Conservation (phyloP, 2,797 vertebrate genomes). For the Pseudomugil gertrudae region DNA sequence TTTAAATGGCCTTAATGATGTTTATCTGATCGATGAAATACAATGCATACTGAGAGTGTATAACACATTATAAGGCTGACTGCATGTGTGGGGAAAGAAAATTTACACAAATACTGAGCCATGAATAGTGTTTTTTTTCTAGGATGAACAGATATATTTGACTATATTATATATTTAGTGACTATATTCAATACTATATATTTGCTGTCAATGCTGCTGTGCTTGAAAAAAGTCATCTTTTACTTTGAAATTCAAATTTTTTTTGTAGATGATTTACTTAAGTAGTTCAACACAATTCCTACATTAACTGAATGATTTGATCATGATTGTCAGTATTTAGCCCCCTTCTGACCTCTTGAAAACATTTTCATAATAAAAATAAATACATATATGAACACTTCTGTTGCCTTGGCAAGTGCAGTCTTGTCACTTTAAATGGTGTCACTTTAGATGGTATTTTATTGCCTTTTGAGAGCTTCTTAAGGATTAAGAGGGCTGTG, state of each 20-base stretch:
- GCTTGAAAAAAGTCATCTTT: conserved; percentile 42
- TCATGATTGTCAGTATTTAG: conserved; percentile 6
- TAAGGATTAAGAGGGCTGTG: conserved; percentile 65
- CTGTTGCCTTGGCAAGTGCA: conserved; percentile 54
- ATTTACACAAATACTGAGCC: conserved; percentile 18
- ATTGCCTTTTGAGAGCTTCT: conserved; percentile 65
- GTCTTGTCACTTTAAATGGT: conserved; percentile 72
- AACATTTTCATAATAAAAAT: conserved; percentile 15
- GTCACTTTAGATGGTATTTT: conserved; percentile 69
- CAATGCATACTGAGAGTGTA: conserved; percentile 53
- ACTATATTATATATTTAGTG: conserved; percentile 47
- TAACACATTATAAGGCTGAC: conserved; percentile 63
- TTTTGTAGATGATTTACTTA: conserved; percentile 45
- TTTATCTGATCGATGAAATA: conserved; percentile 59
- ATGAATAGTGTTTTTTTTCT: conserved; percentile 38
- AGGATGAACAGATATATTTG: conserved; percentile 33
- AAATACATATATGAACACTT: conserved; percentile 20
- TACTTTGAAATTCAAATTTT: conserved; percentile 41
- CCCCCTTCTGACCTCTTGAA: conserved; percentile 37
- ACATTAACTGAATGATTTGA: conserved; percentile 33
- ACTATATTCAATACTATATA: conserved; percentile 34
- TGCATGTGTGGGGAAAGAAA: neutral
- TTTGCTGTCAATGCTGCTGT: conserved; percentile 44
- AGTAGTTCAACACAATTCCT: conserved; percentile 36
- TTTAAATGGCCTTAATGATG: conserved; percentile 66